A percentile compares a stretch with the other conserved stretches of the same genome.
Conservation (phyloP, 2,888 invertebrate genomes). For the Agriopis marginaria region DNA sequence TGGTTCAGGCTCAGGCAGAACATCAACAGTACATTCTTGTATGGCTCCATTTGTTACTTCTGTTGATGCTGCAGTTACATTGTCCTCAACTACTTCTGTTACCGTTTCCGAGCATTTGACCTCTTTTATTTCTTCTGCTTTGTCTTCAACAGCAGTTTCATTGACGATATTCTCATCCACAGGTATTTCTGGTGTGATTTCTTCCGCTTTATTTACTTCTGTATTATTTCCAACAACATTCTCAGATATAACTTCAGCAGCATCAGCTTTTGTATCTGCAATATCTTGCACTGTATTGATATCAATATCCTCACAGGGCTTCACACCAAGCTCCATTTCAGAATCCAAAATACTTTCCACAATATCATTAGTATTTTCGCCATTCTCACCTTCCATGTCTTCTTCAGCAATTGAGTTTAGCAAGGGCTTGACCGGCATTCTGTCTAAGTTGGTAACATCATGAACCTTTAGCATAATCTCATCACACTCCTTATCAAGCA, state of each 20-base stretch:
- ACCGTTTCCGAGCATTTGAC: neutral
- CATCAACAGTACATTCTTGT: conserved; percentile 7
- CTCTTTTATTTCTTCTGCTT: conserved; percentile 7
- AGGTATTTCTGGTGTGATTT: conserved; percentile 34
- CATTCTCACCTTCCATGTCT: conserved; percentile 73
- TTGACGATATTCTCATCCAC: conserved; percentile 45
- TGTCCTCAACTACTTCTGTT: conserved; percentile 7
- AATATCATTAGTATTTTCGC: conserved; percentile 69
- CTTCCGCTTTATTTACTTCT: conserved; percentile 35
- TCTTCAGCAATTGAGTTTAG: conserved; percentile 75
- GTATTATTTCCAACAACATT: conserved; percentile 36
- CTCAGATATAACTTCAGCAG: conserved; percentile 38
- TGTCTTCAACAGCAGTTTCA: conserved; percentile 15
- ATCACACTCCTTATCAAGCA: conserved; percentile 80
- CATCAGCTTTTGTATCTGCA: conserved; percentile 48
- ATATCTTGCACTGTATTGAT: conserved; percentile 56
- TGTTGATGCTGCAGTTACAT: conserved; percentile 2
- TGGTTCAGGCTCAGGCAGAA: neutral
- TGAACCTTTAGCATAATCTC: conserved; percentile 81
- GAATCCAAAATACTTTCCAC: conserved; percentile 76
- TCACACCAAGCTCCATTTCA: conserved; percentile 73
- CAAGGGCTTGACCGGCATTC: conserved; percentile 72
- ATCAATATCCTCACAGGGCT: conserved; percentile 62
- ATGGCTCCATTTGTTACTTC: conserved; percentile 21
- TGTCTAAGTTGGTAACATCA: conserved; percentile 77